Evolutionary conservation across 2,113 vertebrate species (phyloP).

Genomic region (Carassius auratus): DNA sequence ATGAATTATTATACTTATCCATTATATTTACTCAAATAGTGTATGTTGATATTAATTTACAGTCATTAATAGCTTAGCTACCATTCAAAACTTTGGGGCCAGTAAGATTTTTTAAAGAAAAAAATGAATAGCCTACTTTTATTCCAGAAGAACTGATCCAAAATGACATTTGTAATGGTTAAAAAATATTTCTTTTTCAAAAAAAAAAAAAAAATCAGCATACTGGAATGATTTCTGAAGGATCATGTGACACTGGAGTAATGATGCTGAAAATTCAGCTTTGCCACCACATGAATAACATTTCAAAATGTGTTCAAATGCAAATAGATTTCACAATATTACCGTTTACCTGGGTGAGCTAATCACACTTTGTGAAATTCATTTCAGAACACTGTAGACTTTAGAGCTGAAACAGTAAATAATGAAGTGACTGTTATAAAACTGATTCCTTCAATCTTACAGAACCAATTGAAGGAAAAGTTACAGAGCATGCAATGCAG

Average conservation of each 20-base stretch:
- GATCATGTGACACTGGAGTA: neutral
- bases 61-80: no score
- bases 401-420: neutral
- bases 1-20: neutral
- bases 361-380: neutral
- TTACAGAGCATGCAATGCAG: neutral
- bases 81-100: neutral
- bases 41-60: no score
- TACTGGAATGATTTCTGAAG: neutral
- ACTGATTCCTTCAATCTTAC: neutral
- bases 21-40: no score
- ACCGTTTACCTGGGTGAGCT: no score
- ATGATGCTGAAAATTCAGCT: neutral
- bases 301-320: neutral
- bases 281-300: neutral
- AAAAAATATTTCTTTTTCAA: neutral
- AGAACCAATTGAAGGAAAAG: slow-evolving; percentile 3
- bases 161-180: neutral
- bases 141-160: neutral
- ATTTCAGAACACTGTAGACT: neutral
- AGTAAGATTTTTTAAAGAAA: neutral
- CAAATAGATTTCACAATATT: no score
- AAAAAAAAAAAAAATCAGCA: neutral
- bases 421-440: neutral
- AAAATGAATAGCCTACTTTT: neutral